Base-by-base conservation (phyloP, 2,113 vertebrate genomes). In the Otis tarda region DNA sequence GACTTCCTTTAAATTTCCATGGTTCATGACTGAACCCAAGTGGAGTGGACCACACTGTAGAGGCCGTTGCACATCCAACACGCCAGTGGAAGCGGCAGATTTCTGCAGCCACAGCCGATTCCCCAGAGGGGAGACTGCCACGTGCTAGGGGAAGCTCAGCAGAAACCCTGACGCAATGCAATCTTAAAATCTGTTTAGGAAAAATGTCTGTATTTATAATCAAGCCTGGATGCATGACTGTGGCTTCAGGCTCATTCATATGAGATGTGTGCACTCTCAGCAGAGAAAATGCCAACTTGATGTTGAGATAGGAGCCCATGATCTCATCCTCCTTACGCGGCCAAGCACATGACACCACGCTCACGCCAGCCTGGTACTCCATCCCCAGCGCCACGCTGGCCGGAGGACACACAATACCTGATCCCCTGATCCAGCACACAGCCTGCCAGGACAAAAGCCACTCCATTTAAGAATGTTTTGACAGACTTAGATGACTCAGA, bases 41-140 rank as follows among this genome's bases (percentile, higher is more conserved):
- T 0, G 7, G 24, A 71, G 19, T 1, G 18, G 17, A 37, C 30
- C 37, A 60, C 10, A 3, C 37, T 25, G 27, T 31, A 74, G 50
- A 50, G n/a, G 3, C 67, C 37, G 33, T 3, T 5, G 1, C 63
- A 35, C 0, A 1, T 22, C 73, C 17, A 75, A 6, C 1, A 1
- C 14, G 11, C 53, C 71, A 68, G 37, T 12, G 17, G 35, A 73
- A 35, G 33, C 5, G 18, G 71, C 64, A 76, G 59, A 56, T 81
- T 83, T 71, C 68, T 57, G 47, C 53, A 82, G 39, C 18, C n/a
- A 15, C 6, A 2, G 23, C 24, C 24, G 37, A 17, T 15, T 69
- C 31, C 50, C n/a, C 21, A 31, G 64, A 39, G 21, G 12, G 12
- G 65, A 79, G 71, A 33, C 71, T 45, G 35, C 31, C n/a, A 39